Evolutionary conservation across 2,888 invertebrate genomes (phyloP), one percentile per base, ranked within the genome.

Genomic region (Watsonalla cultraria): DNA sequence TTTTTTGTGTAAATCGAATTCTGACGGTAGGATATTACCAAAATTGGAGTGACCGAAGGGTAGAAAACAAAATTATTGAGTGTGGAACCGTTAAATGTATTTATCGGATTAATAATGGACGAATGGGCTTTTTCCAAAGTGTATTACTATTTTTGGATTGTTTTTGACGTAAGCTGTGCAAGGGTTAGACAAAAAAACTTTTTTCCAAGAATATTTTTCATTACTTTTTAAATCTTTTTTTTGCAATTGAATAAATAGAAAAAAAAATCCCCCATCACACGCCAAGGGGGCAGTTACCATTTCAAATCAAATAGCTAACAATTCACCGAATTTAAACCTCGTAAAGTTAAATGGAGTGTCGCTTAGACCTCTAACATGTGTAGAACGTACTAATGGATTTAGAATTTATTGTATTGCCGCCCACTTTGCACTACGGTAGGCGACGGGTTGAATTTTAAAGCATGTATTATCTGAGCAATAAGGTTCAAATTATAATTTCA

Each of bases 281-380:
- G 11, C 11, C 42, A 24, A 24, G 42, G 11, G 11, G 42, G 72
- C 67, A 65, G 62, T 68, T 65, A 71, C 73, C 73, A 71, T 78
- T 67, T 68, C 69, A 70, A 84, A 82, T 80, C 72, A 70, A 69
- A 66, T 67, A 76, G 76, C 80, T 78, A 82, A 83, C 85, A 87
- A 85, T 79, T 90, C 87, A 89, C 76, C 82, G 79, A 84, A 83
- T 90, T 84, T 84, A 82, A 87, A 83, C 82, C 86, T 90, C 90
- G 76, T 90, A 89, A 90, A 82, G 87, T 90, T 90, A 84, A 90
- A 90, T 90, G 90, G 85, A 86, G 81, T 84, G 89, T 72, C 62
- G 68, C 67, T 65, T 70, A 72, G 79, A 80, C 74, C 81, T 79
- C 70, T 77, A 88, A 84, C 90, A 90, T 89, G 89, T 90, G 90